These are phyloP conservation scores for Sphenodon punctatus DNA, from an alignment of 2,797 vertebrate genomes.

Conservation along the genomic window DNA sequence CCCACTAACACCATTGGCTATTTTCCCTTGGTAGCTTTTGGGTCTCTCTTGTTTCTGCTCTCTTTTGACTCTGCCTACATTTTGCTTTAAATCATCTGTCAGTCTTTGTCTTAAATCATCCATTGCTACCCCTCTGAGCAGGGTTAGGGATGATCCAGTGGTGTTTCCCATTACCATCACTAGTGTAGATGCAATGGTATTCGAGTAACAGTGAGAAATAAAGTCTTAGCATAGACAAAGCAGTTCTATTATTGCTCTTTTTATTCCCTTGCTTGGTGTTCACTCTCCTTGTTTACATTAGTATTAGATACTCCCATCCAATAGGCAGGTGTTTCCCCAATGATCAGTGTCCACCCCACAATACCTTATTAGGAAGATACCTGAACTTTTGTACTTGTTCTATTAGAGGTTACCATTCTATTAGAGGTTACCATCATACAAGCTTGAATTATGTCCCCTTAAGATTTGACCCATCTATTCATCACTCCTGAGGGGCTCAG, in stretches of 20 bases:
- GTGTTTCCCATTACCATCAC: neutral
- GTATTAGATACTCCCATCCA: neutral
- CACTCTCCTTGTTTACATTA: neutral
- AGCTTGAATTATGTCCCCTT: no score
- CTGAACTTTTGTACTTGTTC: neutral
- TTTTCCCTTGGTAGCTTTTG: neutral
- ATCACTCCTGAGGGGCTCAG: no score
- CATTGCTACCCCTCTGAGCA: neutral
- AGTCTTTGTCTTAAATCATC: neutral
- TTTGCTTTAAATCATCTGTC: no score
- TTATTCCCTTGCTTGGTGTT: neutral
- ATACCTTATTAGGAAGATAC: neutral
- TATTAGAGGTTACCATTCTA: neutral
- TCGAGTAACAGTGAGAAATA: neutral
- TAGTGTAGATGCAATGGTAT: neutral
- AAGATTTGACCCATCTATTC: no score
- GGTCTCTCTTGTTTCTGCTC: neutral
- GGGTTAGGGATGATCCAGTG: neutral
- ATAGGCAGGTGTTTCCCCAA: neutral
- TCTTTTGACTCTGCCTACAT: neutral
- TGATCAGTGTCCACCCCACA: neutral
- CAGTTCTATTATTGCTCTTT: neutral
- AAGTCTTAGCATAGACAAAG: neutral
- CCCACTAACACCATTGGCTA: rapidly evolving
- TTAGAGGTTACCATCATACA: no score